Conservation (phyloP, 1,140 invertebrate species). For the Metopolophium dirhodum region DNA sequence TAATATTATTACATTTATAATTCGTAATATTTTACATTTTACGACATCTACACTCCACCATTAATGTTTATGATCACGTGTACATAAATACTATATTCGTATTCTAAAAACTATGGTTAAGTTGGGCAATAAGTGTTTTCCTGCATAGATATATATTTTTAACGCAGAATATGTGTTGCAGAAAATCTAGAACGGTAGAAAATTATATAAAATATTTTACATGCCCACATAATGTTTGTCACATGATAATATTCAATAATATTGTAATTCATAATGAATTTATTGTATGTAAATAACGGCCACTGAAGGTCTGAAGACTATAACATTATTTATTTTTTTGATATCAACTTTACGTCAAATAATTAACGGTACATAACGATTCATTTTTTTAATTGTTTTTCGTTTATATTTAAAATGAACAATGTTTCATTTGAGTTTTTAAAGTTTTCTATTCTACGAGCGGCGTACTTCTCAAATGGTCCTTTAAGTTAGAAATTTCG, state of each 20-base stretch:
- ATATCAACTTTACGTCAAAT: background rate
- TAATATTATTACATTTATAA: too few species aligned
- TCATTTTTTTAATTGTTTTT: background rate
- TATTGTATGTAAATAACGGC: background rate
- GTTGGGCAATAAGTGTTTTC: too few species aligned
- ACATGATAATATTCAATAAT: background rate
- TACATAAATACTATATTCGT: too few species aligned
- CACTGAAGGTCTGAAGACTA: background rate
- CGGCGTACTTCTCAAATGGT: background rate
- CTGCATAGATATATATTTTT: background rate
- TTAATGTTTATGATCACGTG: too few species aligned
- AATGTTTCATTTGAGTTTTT: background rate
- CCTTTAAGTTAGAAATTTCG: background rate
- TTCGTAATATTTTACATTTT: too few species aligned
- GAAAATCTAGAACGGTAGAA: background rate
- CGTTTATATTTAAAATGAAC: background rate
- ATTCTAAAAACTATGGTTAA: too few species aligned
- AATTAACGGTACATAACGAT: background rate
- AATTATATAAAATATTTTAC: background rate
- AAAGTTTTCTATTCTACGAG: background rate
- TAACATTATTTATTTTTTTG: background rate
- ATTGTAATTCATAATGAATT: background rate
- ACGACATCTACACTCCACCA: too few species aligned
- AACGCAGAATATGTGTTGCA: background rate
- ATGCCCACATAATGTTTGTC: background rate